Conservation (phyloP, 30 jellyfish, hydroid and myxozoan genomes). For the Aurelia coerulea region DNA sequence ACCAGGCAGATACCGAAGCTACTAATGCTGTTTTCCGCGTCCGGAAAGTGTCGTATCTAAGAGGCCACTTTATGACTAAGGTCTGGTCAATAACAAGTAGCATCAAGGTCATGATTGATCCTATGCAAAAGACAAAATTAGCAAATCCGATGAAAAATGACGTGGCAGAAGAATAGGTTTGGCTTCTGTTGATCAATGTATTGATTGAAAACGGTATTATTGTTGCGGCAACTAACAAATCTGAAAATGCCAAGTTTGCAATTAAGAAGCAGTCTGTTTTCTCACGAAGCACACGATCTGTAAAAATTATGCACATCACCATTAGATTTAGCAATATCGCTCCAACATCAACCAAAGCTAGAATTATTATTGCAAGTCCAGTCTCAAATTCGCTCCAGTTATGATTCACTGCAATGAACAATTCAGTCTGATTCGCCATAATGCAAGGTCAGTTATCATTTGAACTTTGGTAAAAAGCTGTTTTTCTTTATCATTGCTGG, state of each 20-base stretch:
- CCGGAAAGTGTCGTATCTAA: conserved; percentile 27
- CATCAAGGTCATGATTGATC: conserved; percentile 70
- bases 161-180: neutral
- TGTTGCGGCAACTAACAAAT: conserved; percentile 26
- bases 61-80: conserved; percentile 44
- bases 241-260: conserved; percentile 65
- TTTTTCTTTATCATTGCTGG: too few species aligned
- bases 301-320: conserved; percentile 12
- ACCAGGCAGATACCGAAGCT: conserved; percentile 31
- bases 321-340: conserved; percentile 34
- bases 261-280: conserved; percentile 56
- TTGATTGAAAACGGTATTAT: conserved; percentile 61
- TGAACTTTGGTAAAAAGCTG: too few species aligned
- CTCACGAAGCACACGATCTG: conserved; percentile 49
- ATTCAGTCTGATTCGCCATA: conserved; percentile 6
- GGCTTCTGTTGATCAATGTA: conserved; percentile 5
- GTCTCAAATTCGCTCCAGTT: conserved; percentile 46
- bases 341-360: conserved; percentile 8
- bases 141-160: conserved; percentile 51
- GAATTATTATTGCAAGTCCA: conserved; percentile 3
- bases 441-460: too few species aligned
- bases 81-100: conserved; percentile 55
- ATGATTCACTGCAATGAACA: neutral
- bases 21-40: conserved; percentile 22
- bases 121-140: conserved; percentile 66